Evolutionary conservation across 2,113 vertebrate species (phyloP).

Genomic region (Poecilia latipinna): DNA sequence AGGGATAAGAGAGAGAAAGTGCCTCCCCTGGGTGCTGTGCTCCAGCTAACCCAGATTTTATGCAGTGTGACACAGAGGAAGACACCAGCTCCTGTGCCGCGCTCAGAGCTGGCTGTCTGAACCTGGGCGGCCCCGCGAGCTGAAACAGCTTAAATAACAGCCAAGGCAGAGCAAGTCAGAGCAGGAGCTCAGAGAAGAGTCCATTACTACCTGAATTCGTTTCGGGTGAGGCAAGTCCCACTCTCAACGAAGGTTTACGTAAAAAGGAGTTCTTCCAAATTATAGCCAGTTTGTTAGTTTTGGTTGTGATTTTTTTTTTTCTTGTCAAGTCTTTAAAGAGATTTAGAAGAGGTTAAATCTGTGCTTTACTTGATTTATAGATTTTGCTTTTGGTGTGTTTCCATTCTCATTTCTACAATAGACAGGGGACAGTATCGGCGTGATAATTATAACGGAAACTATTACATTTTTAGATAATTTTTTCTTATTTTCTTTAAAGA

Average conservation of each 20-base stretch:
- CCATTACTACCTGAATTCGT: too few species aligned
- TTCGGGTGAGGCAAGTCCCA: background rate
- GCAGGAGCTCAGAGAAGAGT: constrained; percentile 1
- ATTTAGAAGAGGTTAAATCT: background rate
- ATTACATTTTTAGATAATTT: background rate
- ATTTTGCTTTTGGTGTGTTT: too few species aligned
- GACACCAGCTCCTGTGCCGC: constrained; percentile 52
- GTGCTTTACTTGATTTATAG: background rate
- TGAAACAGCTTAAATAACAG: constrained; percentile 27
- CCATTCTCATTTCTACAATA: too few species aligned
- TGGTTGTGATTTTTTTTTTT: background rate
- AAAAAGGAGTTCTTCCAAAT: background rate
- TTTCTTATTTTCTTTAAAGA: background rate
- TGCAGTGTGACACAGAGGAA: constrained; percentile 67
- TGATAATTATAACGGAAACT: background rate
- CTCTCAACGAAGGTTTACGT: background rate
- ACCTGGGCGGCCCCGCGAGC: constrained; percentile 28
- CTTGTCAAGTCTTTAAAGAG: too few species aligned
- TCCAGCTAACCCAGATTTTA: constrained; percentile 71
- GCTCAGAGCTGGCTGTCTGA: constrained; percentile 51
- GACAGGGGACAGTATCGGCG: too few species aligned
- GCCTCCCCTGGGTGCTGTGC: constrained; percentile 61
- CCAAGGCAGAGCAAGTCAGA: background rate
- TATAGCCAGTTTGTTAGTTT: background rate
- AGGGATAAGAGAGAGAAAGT: constrained; percentile 56